Conservation (phyloP, 2,888 invertebrate genomes). For the Torymus texanus region DNA sequence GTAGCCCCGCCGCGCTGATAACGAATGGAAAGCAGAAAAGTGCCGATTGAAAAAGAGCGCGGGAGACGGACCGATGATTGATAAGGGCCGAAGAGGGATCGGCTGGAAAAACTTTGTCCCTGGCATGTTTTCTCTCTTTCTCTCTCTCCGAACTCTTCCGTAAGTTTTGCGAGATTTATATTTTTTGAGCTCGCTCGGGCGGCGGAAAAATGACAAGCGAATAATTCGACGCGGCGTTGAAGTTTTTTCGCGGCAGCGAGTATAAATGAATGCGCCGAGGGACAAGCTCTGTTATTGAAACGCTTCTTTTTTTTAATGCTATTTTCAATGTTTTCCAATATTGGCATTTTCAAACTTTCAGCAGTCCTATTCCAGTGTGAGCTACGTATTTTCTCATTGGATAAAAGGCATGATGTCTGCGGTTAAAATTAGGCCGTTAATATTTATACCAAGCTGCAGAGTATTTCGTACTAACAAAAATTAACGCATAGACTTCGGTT, state of each 20-base stretch:
- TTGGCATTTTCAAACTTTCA: slow-evolving; percentile 35
- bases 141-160: neutral
- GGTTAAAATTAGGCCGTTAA: no score
- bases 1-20: neutral
- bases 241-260: neutral
- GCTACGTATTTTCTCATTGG: no score
- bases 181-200: slow-evolving; percentile 11
- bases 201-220: slow-evolving; percentile 17
- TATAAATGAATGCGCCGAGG: neutral
- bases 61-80: slow-evolving; percentile 17
- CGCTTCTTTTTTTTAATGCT: slow-evolving; percentile 9
- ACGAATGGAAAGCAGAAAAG: slow-evolving; percentile 17
- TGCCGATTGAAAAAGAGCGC: slow-evolving; percentile 5
- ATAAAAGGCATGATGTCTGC: no score
- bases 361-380: no score
- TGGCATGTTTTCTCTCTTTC: neutral
- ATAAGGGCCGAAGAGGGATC: slow-evolving; percentile 4
- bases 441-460: no score
- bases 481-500: no score
- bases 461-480: no score
- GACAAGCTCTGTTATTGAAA: slow-evolving; percentile 42
- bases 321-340: slow-evolving; percentile 22
- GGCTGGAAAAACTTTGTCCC: neutral
- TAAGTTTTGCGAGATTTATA: slow-evolving; percentile 24
- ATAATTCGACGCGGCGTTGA: slow-evolving; percentile 33